These are phyloP conservation scores for Plotosus lineatus DNA, from an alignment of 2,113 vertebrate genomes.

Conservation along the genomic window DNA sequence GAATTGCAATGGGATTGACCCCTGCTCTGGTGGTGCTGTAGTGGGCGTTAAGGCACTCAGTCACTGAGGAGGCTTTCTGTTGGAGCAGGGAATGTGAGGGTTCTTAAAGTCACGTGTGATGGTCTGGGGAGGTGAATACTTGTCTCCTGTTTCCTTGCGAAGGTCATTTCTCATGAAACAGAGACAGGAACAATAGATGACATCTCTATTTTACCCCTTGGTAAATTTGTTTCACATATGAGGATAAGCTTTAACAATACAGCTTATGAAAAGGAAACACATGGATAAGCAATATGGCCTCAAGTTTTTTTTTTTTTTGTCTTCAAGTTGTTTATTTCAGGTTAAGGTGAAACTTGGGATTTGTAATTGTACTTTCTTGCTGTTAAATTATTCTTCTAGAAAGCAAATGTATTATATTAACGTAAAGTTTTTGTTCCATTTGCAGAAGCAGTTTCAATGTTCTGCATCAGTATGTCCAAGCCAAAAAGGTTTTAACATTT, in stretches of 20 bases:
- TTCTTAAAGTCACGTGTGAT: slow-evolving; percentile 46
- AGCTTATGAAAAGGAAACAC: slow-evolving; percentile 9
- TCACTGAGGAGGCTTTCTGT: slow-evolving; percentile 52
- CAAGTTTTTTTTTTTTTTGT: not conserved
- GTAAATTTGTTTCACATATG: slow-evolving; percentile 70
- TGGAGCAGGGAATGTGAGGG: slow-evolving; percentile 56
- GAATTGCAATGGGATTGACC: slow-evolving; percentile 5
- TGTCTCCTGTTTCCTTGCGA: slow-evolving; percentile 56
- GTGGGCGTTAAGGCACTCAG: slow-evolving; percentile 28
- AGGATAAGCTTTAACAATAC: slow-evolving; percentile 64
- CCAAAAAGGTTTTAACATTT: not conserved
- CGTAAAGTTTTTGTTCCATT: not conserved
- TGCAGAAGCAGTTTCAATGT: not conserved
- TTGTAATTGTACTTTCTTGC: not conserved
- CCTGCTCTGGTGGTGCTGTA: not conserved
- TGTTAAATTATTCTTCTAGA: not conserved
- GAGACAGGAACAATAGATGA: slow-evolving; percentile 64
- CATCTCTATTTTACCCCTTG: slow-evolving; percentile 62
- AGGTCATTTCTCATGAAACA: slow-evolving; percentile 59
- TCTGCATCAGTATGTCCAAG: not conserved
- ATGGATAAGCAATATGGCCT: not conserved
- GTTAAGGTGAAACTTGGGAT: not conserved
- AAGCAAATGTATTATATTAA: too few species aligned
- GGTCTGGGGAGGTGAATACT: slow-evolving; percentile 45
- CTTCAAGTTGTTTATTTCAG: not conserved